These are phyloP conservation scores for Halcyon senegalensis DNA, from an alignment of 2,113 vertebrate genomes.

Conservation along the genomic window DNA sequence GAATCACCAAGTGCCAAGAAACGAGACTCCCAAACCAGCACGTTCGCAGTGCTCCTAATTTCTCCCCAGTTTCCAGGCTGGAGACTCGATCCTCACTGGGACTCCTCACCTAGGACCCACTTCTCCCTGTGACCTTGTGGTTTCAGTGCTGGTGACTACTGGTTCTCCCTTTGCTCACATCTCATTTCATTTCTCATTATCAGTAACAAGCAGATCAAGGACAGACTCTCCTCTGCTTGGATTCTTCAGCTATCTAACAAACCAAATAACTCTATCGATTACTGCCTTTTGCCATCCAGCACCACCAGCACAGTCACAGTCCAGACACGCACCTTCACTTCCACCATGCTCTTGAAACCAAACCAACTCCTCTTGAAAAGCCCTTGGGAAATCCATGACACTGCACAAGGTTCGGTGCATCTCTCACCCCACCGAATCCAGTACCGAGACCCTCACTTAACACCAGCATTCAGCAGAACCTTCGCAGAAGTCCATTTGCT, in stretches of 20 bases:
- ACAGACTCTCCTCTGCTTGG: background rate
- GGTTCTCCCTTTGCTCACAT: background rate
- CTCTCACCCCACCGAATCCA: background rate
- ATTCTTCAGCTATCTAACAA: background rate
- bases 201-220: conserved; percentile 2
- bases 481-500: rapidly evolving
- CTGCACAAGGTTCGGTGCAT: rapidly evolving
- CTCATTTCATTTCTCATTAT: conserved; percentile 9
- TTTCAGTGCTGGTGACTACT: background rate
- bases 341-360: background rate
- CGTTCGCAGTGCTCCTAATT: rapidly evolving
- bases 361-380: background rate
- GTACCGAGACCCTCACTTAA: rapidly evolving
- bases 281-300: background rate
- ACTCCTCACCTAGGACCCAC: background rate
- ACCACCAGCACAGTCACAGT: background rate
- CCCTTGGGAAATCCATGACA: rapidly evolving
- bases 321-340: background rate
- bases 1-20: background rate
- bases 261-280: background rate
- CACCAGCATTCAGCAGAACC: background rate
- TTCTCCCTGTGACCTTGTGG: background rate
- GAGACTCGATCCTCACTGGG: background rate
- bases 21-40: background rate
- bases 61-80: background rate